A percentile compares a stretch with the other conserved stretches of the same genome.
These are phyloP conservation scores for Elachura formosa DNA, from an alignment of 2,113 vertebrate species.

Conservation along the genomic window DNA sequence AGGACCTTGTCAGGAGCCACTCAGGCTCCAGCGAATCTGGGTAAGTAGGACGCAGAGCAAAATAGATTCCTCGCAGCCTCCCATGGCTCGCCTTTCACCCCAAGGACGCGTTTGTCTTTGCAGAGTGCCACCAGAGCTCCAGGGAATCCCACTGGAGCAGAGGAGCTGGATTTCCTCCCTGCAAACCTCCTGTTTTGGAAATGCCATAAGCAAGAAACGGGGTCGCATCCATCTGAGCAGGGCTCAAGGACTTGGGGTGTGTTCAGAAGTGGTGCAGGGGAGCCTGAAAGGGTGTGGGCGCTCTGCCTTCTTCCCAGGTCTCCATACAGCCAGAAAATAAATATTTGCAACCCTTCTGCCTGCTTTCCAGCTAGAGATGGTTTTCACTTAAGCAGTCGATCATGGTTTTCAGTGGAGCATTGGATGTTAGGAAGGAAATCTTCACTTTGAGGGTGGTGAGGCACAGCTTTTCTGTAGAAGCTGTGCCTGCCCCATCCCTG, in stretches of 20 bases:
- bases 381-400: neutral
- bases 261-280: neutral
- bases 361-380: neutral
- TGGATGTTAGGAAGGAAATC: neutral
- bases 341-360: neutral
- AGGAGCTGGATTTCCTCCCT: neutral
- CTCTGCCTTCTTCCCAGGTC: neutral
- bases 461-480: neutral
- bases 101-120: neutral
- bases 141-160: neutral
- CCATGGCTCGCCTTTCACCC: neutral
- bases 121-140: neutral
- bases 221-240: neutral
- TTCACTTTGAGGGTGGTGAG: neutral
- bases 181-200: neutral
- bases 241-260: neutral
- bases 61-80: neutral
- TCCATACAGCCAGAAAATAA: neutral
- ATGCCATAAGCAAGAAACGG: neutral
- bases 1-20: neutral
- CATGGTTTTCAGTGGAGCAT: neutral
- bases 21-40: slow-evolving; percentile 2
- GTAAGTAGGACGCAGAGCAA: neutral
- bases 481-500: neutral
- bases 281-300: neutral